Base-by-base conservation (phyloP, 2,888 invertebrate species). In the Trypoxylon attenuatum region DNA sequence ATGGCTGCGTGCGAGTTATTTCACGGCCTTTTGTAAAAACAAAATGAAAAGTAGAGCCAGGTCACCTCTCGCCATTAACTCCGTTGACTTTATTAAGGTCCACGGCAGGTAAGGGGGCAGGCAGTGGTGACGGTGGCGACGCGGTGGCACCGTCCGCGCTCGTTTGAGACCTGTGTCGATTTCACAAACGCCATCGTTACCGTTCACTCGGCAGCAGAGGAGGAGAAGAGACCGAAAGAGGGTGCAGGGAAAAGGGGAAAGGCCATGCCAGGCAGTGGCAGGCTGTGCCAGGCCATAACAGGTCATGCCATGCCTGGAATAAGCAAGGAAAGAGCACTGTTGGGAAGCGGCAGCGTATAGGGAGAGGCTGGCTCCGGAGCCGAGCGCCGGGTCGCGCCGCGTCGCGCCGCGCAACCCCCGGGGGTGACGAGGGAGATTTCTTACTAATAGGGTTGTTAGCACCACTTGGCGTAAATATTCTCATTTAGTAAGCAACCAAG, bases 401-500 rank as follows among this genome's bases (percentile, higher is more conserved):
- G n/a, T n/a, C n/a, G n/a, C n/a, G n/a, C n/a, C n/a, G n/a, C n/a
- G n/a, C n/a, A n/a, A n/a, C n/a, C n/a, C n/a, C n/a, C n/a, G n/a
- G n/a, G 33, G 33, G 10, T 10, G 33, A 33, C 33, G 33, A 27
- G 60, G 45, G 49, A 50, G 47, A 38, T 62, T 63, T 71, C 59
- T 65, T 51, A 61, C 49, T 69, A 71, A 72, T 75, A 73, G 70
- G 65, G 69, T 70, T 69, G 71, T 75, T 73, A 74, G 69, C 70
- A 52, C 47, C 66, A 71, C 75, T 73, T 72, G 58, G 69, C 65
- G 71, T 70, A 72, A 79, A 78, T 73, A 77, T 76, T 71, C 71
- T 67, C 67, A 69, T 73, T 79, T 73, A 70, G 63, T 59, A 55
- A 71, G 55, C 64, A 66, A 67, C 56, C 39, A 13, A 19, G 47